Evolutionary conservation across 2,888 invertebrate genomes (phyloP), one percentile per base, ranked within the genome.

Genomic region (Macrophya annulata): DNA sequence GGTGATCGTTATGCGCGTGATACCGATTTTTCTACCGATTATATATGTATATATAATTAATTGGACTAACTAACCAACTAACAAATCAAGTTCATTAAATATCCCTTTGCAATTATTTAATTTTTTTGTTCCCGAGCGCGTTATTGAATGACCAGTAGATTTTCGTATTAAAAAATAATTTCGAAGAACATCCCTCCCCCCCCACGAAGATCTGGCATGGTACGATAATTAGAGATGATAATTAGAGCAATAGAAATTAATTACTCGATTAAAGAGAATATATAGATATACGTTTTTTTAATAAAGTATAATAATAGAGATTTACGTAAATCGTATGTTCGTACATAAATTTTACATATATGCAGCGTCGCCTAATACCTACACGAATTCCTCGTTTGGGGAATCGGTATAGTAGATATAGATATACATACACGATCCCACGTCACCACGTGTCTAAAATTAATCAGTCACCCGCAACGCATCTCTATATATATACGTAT

Each of bases 381-480:
- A n/a, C 8, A n/a, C 10, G 62, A 25, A 25, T 62, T 62, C 25
- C 68, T 68, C 37, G 4, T 68, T 68, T 68, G 37, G 68, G 68
- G 8, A 68, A 68, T 68, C 68, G 68, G 68, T 17, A 62, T 8
- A 12, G 37, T 31, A 31, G 1, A 31, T 31, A 31, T 31, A 31
- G 31, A 31, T 31, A 31, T 31, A 31, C 3, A 31, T 3, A 31
- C 31, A 31, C 31, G 31, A 0, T 12, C 31, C 31, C 72, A 6
- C 72, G 72, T 74, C 72, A 74, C 45, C 72, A 12, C 72, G 72
- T 74, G 72, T 3, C 72, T 45, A 25, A 74, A 74, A 74, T 74
- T 74, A 74, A 74, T 74, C 72, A 74, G 72, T 74, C 72, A 74
- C 72, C 72, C 72, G 72, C 25, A 37, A 68, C 68, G 68, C 68